Evolutionary conservation across 2,113 vertebrate species (phyloP).

Genomic region (Oreotrochilus melanogaster): DNA sequence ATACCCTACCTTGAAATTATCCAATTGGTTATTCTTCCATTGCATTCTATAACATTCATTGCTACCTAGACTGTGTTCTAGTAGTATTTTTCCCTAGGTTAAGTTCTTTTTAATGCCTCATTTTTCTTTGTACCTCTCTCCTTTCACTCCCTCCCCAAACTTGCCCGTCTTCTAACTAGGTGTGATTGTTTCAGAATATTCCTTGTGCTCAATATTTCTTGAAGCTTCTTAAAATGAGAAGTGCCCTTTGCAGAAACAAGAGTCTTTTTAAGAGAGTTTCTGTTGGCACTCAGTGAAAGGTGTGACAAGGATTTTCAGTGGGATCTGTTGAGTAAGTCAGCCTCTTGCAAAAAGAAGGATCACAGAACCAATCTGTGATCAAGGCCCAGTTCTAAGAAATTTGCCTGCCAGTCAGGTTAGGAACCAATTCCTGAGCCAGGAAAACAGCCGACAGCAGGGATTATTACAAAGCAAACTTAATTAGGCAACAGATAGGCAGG

Average conservation of each 20-base stretch:
- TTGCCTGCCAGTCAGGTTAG: conserved; percentile 7
- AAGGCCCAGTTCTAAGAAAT: background rate
- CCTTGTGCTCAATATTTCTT: background rate
- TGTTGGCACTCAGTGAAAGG: background rate
- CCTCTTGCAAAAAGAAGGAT: background rate
- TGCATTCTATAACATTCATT: rapidly evolving
- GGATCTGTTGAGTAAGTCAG: background rate
- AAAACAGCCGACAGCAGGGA: conserved; percentile 14
- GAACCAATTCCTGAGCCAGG: conserved; percentile 1
- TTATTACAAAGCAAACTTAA: conserved; percentile 62
- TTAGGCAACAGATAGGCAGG: conserved; percentile 64
- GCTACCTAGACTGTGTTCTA: background rate
- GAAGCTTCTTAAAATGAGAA: background rate
- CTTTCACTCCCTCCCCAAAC: background rate
- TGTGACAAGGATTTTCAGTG: background rate
- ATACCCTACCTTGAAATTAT: background rate
- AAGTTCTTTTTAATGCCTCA: background rate
- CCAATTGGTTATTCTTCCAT: background rate
- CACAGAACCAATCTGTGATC: background rate
- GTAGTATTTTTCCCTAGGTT: background rate
- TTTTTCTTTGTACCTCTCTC: background rate
- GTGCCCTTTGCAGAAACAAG: background rate
- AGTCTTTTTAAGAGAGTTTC: background rate
- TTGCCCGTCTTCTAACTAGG: background rate
- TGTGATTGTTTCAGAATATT: background rate